Evolutionary conservation across 2,113 vertebrate species (phyloP).

Genomic region (Microcebus murinus): DNA sequence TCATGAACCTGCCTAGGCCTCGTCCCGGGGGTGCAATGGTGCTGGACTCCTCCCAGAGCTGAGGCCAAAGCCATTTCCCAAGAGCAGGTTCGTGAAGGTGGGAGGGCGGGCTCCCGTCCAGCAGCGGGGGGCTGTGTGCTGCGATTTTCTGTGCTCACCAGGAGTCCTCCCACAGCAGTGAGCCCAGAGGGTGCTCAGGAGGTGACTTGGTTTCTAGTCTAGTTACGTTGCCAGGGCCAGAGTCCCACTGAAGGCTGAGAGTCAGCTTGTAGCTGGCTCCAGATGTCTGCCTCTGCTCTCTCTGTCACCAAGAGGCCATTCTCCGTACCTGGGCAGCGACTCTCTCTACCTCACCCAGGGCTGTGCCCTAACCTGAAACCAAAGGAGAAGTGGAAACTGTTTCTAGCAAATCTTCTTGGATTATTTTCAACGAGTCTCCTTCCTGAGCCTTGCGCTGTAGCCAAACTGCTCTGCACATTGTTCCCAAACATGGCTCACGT

Average conservation of each 20-base stretch:
- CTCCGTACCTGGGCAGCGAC: background rate
- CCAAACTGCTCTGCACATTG: background rate
- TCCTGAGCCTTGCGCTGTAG: background rate
- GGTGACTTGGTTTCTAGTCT: background rate
- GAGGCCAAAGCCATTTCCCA: background rate
- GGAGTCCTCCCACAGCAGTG: background rate
- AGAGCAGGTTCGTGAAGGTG: background rate
- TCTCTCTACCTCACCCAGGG: background rate
- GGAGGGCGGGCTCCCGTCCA: background rate
- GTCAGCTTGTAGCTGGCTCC: background rate
- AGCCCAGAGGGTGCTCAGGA: background rate
- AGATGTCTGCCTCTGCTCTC: background rate
- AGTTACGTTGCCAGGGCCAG: background rate
- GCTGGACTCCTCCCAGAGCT: background rate
- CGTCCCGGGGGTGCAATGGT: background rate
- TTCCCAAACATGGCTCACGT: background rate
- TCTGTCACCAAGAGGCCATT: background rate
- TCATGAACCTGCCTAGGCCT: background rate
- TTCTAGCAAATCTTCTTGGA: background rate
- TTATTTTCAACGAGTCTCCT: background rate
- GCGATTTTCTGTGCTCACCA: background rate
- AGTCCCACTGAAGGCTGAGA: background rate
- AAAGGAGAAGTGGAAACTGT: background rate
- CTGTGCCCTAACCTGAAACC: background rate
- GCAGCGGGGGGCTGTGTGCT: background rate